phyloP scores from a whole-genome alignment of 2,888 invertebrate genomes.

The Drosophila anomelani region DNA sequence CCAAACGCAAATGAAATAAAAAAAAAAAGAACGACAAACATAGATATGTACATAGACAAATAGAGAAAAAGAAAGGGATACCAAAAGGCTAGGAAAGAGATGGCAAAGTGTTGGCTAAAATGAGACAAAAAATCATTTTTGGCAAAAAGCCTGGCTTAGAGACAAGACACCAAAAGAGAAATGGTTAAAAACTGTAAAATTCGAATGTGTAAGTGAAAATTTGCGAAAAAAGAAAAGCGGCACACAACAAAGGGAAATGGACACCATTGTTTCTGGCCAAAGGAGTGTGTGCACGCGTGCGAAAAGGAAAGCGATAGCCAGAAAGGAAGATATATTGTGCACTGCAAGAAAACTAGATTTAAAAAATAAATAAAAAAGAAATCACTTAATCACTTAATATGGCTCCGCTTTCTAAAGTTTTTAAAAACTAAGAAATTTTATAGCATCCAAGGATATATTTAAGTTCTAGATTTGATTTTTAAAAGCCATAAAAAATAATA shows the following conservation, averaged over 20 bases:
- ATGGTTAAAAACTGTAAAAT: slow-evolving; percentile 45
- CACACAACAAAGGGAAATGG: slow-evolving; percentile 52
- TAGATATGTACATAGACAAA: slow-evolving; percentile 2
- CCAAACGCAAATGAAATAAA: slow-evolving; percentile 44
- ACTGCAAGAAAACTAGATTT: not conserved
- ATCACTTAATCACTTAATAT: no score
- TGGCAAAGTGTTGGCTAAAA: slow-evolving; percentile 18
- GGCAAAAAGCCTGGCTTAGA: slow-evolving; percentile 62
- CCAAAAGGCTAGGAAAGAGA: not conserved
- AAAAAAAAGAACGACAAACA: slow-evolving; percentile 1
- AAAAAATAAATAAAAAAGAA: no score
- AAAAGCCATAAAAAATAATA: no score
- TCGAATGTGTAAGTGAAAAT: slow-evolving; percentile 50
- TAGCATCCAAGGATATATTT: no score
- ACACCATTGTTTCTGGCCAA: slow-evolving; percentile 49
- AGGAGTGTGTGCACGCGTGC: slow-evolving; percentile 26
- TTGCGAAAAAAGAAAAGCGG: slow-evolving; percentile 30
- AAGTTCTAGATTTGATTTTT: no score
- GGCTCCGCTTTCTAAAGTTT: not conserved
- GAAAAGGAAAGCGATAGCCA: slow-evolving; percentile 9
- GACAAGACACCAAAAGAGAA: slow-evolving; percentile 10
- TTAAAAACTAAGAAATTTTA: not conserved
- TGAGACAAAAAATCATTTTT: slow-evolving; percentile 51
- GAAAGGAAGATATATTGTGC: slow-evolving; percentile 2
- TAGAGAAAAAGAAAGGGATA: slow-evolving; percentile 7